Percentiles rank a stretch among this genome's conserved stretches.
Evolutionary conservation across 2,797 vertebrate genomes (phyloP).

Genomic region (Semotilus atromaculatus): DNA sequence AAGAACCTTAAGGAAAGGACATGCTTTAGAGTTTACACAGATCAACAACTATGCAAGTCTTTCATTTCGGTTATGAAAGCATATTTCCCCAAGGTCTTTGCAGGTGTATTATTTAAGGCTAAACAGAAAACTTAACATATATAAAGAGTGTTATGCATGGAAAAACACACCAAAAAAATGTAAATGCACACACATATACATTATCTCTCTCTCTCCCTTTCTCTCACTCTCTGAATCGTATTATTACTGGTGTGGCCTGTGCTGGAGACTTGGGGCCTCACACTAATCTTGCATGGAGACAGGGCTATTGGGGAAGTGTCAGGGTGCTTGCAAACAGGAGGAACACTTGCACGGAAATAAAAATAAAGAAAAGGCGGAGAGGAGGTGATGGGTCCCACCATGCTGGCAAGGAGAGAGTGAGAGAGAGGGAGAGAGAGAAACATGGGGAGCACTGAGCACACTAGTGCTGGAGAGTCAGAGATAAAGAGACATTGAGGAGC

Average conservation of each 20-base stretch:
- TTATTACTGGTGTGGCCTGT: slow-evolving; percentile 31
- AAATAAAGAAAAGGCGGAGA: slow-evolving; percentile 54
- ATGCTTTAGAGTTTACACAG: neutral
- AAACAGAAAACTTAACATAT: neutral
- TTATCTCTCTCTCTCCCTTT: neutral
- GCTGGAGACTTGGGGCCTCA: slow-evolving; percentile 49
- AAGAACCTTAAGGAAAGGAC: neutral
- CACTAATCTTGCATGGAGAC: slow-evolving; percentile 56
- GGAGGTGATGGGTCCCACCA: slow-evolving; percentile 51
- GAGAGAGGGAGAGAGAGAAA: neutral
- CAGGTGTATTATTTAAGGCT: neutral
- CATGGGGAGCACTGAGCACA: slow-evolving; percentile 38
- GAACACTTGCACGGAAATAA: slow-evolving; percentile 50
- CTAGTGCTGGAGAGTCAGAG: slow-evolving; percentile 29
- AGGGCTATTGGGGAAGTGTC: slow-evolving; percentile 58
- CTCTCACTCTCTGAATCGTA: neutral
- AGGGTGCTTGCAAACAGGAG: slow-evolving; percentile 57
- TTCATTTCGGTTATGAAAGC: slow-evolving; percentile 15
- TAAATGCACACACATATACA: neutral
- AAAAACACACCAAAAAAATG: neutral
- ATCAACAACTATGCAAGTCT: slow-evolving; percentile 33
- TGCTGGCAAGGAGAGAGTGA: neutral
- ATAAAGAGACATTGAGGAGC: slow-evolving; percentile 29
- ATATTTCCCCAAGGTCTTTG: neutral
- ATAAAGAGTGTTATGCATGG: neutral